Base-by-base conservation (phyloP, 2,797 vertebrate genomes). In the Parauchenoglanis ngamensis region DNA sequence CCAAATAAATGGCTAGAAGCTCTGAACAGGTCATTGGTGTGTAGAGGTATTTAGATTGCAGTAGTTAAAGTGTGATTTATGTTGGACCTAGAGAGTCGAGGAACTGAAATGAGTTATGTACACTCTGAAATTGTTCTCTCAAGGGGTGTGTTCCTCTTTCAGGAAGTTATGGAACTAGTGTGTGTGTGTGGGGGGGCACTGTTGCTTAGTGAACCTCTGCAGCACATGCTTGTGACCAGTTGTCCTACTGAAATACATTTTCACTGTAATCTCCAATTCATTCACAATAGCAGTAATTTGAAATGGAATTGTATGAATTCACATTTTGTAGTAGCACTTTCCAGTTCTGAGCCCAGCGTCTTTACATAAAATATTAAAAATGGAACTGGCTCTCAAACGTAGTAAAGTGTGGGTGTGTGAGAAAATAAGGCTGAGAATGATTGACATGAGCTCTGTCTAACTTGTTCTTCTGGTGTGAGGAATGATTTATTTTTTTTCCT, bases 381-480 rank as follows among this genome's bases (percentile, higher is more conserved):
- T 49, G 10, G 12, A 44, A 31, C 19, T 23, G 25, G 7, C 3
- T 21, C 0, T 49, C 4, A 81, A 63, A 49, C 2, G 28, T 46
- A 31, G 19, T 13, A 13, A 13, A 40, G 21, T 21, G 8, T 49
- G 44, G 44, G 46, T 65, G 44, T 70, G 54, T 11, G 75, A 76
- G 52, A 56, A 28, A 65, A 63, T 12, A 44, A 57, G 21, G 13
- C 19, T 11, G 52, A 4, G 23, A 54, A 35, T 87, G 65, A 87
- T 57, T 87, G 84, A 72, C 79, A 46, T 15, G 2, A 28, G 13
- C 28, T 70, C 40, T 4, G 84, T 83, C 28, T n/a, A 49, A 61
- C 73, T 86, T 28, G 68, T 82, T 88, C 25, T 85, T 88, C 78
- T 35, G 79, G 84, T 82, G 83, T 72, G 65, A 73, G 83, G 83